Evolutionary conservation across 2,113 vertebrate genomes (phyloP), one percentile per base, ranked within the genome.

Genomic region (Pseudopodoces humilis): DNA sequence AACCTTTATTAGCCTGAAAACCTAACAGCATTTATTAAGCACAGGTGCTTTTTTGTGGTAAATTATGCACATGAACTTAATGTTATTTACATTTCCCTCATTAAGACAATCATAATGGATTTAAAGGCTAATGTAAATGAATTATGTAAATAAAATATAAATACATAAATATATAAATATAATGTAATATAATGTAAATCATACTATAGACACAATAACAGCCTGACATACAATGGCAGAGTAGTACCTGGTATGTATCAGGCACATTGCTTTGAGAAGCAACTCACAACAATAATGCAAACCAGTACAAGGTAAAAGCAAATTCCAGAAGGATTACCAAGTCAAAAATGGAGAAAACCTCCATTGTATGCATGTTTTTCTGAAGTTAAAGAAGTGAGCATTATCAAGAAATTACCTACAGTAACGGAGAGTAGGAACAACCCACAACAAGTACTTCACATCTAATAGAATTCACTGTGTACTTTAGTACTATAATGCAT

Each of bases 61-160:
- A 91, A 87, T 7, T 53, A 70, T 82, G 77, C 53, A 92, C 49
- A 53, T 53, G 56, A 92, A 79, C 31, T 78, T 60, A 41, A 22
- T 35, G 49, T 78, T 86, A 87, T 65, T 95, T 95, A 94, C 77
- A 35, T 81, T 50, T 90, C 31, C 79, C 16, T 56, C 62, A 79
- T 68, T 88, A 71, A 78, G 52, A 68, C 46, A 79, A 41, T 79
- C 71, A 72, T 49, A 83, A 92, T 7, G 25, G 27, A 68, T 72
- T 94, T 69, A 84, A 94, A 86, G 13, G 46, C 30, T 90, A 70
- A 58, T 49, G 50, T 35, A 90, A 92, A 94, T 49, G 25, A 72
- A 11, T 72, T 85, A 76, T 39, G 37, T 39, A 39, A 39, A 39
- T 39, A 39, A 10, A 39, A 39, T 39, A 39, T 39, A 39, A 39